phyloP scores from a whole-genome alignment of 1,140 invertebrate genomes.

The Pentalonia nigronervosa region DNA sequence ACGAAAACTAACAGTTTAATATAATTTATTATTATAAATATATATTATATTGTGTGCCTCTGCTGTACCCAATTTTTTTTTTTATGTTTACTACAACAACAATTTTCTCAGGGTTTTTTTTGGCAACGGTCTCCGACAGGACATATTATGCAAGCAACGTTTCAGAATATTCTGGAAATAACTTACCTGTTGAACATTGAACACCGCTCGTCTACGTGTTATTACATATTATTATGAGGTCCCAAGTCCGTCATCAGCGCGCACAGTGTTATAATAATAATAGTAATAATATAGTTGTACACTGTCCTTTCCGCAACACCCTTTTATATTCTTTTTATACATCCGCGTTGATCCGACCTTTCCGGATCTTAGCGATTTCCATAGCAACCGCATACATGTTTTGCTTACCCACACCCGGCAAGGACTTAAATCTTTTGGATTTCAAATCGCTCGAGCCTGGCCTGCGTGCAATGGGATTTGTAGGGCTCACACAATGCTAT shows the following conservation, averaged over 20 bases:
- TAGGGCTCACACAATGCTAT: not conserved
- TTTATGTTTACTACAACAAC: not conserved
- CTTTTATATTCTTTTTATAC: not conserved
- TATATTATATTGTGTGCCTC: not conserved
- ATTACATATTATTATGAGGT: not conserved
- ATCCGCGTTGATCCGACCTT: constrained; percentile 9
- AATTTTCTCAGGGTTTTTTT: constrained; percentile 15
- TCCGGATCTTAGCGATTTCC: constrained; percentile 7
- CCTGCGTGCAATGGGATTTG: not conserved
- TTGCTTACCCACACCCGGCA: not conserved
- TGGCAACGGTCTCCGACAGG: not conserved
- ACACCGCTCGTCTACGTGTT: not conserved
- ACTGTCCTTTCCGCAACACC: not conserved
- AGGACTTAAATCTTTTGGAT: not conserved
- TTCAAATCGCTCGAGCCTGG: not conserved
- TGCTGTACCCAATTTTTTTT: not conserved
- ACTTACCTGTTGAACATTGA: constrained; percentile 34
- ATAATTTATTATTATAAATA: constrained; percentile 2
- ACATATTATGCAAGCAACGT: not conserved
- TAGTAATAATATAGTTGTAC: not conserved
- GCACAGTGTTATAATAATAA: not conserved
- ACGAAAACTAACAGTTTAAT: not conserved
- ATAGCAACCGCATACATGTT: constrained; percentile 5
- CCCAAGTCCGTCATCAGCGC: not conserved
- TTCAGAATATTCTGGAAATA: constrained; percentile 37